These are phyloP conservation scores for Drosophila lini DNA, from an alignment of 1,140 invertebrate genomes.

Conservation along the genomic window DNA sequence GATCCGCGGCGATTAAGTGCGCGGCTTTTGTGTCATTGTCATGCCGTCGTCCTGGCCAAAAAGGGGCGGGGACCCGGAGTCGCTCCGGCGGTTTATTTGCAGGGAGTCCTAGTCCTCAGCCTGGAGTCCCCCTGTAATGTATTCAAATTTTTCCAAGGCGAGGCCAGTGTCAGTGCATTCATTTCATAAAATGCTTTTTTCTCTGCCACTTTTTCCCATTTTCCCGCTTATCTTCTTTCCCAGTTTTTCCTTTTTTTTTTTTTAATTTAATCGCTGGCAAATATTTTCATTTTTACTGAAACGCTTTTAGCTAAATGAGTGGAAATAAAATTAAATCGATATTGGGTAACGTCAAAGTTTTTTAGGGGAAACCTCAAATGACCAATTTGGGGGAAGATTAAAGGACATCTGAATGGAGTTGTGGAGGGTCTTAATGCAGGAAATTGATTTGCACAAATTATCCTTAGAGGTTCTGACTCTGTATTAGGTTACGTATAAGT, in stretches of 20 bases:
- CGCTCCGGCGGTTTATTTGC: slow-evolving; percentile 64
- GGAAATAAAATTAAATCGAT: slow-evolving; percentile 84
- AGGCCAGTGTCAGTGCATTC: slow-evolving; percentile 79
- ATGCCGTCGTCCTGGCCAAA: slow-evolving; percentile 64
- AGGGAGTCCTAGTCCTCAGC: slow-evolving; percentile 43
- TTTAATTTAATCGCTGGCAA: slow-evolving; percentile 81
- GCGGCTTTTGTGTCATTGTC: slow-evolving; percentile 83
- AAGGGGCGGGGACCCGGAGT: slow-evolving; percentile 21
- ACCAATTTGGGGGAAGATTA: slow-evolving; percentile 39
- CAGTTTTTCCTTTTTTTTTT: slow-evolving; percentile 51
- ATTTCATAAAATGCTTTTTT: slow-evolving; percentile 80
- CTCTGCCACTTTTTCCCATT: slow-evolving; percentile 33
- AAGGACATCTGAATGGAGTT: background rate
- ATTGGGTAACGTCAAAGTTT: slow-evolving; percentile 73
- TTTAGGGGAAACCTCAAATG: slow-evolving; percentile 46
- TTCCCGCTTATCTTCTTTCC: slow-evolving; percentile 21
- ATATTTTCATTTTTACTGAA: slow-evolving; percentile 77
- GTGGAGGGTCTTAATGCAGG: slow-evolving; percentile 7
- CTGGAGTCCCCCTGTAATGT: slow-evolving; percentile 62
- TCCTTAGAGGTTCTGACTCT: background rate
- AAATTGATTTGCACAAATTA: slow-evolving; percentile 39
- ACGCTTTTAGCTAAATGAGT: slow-evolving; percentile 83
- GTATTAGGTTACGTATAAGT: background rate
- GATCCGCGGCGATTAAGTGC: slow-evolving; percentile 84
- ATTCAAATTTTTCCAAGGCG: slow-evolving; percentile 82